Base-by-base conservation (phyloP, 2,113 vertebrate genomes). In the Xenotilapia caudafasciata region DNA sequence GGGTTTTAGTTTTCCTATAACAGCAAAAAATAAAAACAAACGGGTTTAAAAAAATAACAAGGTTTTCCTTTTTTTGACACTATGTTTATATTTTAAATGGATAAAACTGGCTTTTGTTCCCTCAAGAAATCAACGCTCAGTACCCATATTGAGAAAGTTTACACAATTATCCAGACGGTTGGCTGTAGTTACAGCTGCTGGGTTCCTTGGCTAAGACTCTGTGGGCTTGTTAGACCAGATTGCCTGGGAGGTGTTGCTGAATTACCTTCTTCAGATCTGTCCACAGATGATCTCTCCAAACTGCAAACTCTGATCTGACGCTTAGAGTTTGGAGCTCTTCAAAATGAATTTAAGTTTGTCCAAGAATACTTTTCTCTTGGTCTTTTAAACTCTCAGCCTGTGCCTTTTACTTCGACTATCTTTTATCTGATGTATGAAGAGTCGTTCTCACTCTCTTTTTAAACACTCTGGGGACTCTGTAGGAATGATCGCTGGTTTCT, bases 61-160 rank as follows among this genome's bases (percentile, higher is more conserved):
- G 0, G 0, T 3, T 68, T 68, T 0, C 19, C 11, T 7, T 14
- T 40, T 68, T 68, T 68, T 2, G 0, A 38, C 60, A n/a, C 10
- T 3, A 35, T 38, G 33, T 40, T 68, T 13, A 0, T 2, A 70
- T 70, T 42, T 70, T 68, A 9, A 42, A 70, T 23, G 62, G n/a
- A 42, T 70, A 0, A 65, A 65, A 35, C 31, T 0, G 58, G 17
- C 4, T 62, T 65, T 35, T 65, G 60, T 65, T 65, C 5, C 58
- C 58, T n/a, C 17, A 5, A 35, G 9, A 62, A 7, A 62, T n/a
- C 60, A 35, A 12, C 60, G 35, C 31, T 65, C 60, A 65, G 2
- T 4, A 7, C 17, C 31, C 60, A n/a, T n/a, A 7, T 3, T 35
- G 17, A 65, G 1, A n/a, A 55, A 55, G 60, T 65, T 65, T 35